These are phyloP conservation scores for Gymnoscelis rufifasciata DNA, from an alignment of 2,888 invertebrate genomes.

Conservation along the genomic window DNA sequence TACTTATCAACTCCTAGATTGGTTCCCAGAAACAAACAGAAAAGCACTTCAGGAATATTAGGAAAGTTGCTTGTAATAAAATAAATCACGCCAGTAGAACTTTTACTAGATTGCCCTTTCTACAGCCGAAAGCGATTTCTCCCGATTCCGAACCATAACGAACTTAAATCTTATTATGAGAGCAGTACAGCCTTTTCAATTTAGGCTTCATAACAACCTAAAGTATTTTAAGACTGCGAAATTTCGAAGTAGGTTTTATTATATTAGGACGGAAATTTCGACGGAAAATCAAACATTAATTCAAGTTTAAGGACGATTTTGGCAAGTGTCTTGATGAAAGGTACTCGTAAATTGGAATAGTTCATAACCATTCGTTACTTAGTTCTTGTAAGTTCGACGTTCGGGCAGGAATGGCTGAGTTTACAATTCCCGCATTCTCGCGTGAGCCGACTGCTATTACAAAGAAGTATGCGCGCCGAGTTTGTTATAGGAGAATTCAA, in stretches of 20 bases:
- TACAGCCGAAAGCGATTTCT: not conserved
- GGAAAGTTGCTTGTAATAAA: constrained; percentile 13
- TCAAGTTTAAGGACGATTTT: constrained; percentile 11
- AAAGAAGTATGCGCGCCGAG: constrained; percentile 23
- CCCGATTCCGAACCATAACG: constrained; percentile 6
- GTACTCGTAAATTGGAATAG: constrained; percentile 62
- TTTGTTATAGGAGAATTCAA: not conserved
- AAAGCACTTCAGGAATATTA: constrained; percentile 10
- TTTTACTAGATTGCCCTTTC: constrained; percentile 21
- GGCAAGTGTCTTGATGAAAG: constrained; percentile 20
- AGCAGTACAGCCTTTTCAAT: too few species aligned
- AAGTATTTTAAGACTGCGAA: not conserved
- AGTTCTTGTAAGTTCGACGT: constrained; percentile 28
- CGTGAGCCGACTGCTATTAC: constrained; percentile 29
- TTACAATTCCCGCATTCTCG: constrained; percentile 33
- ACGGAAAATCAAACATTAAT: constrained; percentile 7
- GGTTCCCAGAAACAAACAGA: constrained; percentile 1
- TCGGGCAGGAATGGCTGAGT: constrained; percentile 31
- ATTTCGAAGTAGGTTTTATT: not conserved
- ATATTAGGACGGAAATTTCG: not conserved
- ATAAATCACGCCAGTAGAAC: constrained; percentile 13
- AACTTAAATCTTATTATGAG: too few species aligned
- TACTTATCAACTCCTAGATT: not conserved
- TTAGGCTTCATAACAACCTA: not conserved
- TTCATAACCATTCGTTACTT: constrained; percentile 30